These are phyloP conservation scores for Pipra filicauda DNA, from an alignment of 2,113 vertebrate species.

Conservation along the genomic window DNA sequence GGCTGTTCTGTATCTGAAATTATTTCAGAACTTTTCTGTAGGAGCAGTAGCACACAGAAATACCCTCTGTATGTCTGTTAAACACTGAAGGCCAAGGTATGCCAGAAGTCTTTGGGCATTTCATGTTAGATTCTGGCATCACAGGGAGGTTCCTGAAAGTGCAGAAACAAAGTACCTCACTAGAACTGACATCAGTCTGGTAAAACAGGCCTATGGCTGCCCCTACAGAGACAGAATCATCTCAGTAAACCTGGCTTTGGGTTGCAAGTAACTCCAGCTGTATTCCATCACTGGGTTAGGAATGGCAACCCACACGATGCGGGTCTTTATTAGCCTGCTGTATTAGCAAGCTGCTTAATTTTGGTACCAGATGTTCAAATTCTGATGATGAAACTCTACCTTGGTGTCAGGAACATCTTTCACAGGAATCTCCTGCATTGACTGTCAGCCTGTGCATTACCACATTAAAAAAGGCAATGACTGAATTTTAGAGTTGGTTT, in stretches of 20 bases:
- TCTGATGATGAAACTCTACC: not conserved
- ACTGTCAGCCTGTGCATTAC: not conserved
- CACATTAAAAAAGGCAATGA: not conserved
- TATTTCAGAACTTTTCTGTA: not conserved
- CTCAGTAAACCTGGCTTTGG: not conserved
- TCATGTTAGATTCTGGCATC: not conserved
- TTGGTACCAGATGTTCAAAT: not conserved
- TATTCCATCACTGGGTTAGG: not conserved
- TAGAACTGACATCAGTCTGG: not conserved
- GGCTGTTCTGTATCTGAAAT: not conserved
- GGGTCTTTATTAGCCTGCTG: not conserved
- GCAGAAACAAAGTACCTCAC: accelerated
- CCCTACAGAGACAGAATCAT: not conserved
- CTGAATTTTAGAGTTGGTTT: not conserved
- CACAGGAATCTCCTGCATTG: accelerated
- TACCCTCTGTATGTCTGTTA: not conserved
- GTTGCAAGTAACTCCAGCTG: not conserved
- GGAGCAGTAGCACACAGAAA: not conserved
- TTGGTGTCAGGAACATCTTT: not conserved
- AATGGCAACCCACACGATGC: not conserved
- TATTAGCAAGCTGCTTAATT: not conserved
- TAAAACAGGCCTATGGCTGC: not conserved
- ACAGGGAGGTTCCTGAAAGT: not conserved
- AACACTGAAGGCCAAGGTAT: not conserved
- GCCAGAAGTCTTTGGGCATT: not conserved